Evolutionary conservation across 2,888 invertebrate genomes (phyloP), one percentile per base, ranked within the genome.

Genomic region (Epiblema foenella): DNA sequence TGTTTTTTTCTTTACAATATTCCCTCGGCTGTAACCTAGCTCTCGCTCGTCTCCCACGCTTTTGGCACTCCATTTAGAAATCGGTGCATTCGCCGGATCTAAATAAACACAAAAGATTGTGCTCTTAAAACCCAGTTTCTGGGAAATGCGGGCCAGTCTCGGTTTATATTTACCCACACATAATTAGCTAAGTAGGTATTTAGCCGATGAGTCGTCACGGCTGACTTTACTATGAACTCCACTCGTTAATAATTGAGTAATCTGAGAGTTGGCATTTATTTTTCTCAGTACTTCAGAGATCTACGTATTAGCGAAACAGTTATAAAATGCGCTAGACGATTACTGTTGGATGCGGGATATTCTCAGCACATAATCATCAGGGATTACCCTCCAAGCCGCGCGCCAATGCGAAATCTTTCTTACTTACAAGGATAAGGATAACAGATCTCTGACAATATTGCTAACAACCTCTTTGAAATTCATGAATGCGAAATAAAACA

Each of bases 51-150:
- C 82, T 81, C 92, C 92, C 87, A 92, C 91, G 89, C 89, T 85
- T 82, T 92, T 91, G 91, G 92, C 92, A 90, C 85, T 81, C 76
- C 78, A 79, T 80, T 64, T 82, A 78, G 83, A 82, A 83, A 85
- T 88, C 84, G 85, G 84, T 90, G 89, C 90, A 90, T 88, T 88
- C 86, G 85, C 82, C 84, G 78, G 83, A 88, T 87, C 86, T 87
- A 89, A 89, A 91, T 90, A 90, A 75, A 89, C 86, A 88, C 87
- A 85, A 87, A 66, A 87, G 85, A 88, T 83, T 82, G 75, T 86
- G 89, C 83, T 91, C 89, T 82, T 85, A 85, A 89, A 89, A 89
- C 88, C 87, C 84, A 88, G 86, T 88, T 90, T 87, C 89, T 85
- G 74, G 80, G 87, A 85, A 90, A 85, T 83, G 80, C 79, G 80